A percentile compares a stretch with the other conserved stretches of the same genome.
Conservation (phyloP, 2,888 invertebrate genomes). For the Branchellion lobata region DNA sequence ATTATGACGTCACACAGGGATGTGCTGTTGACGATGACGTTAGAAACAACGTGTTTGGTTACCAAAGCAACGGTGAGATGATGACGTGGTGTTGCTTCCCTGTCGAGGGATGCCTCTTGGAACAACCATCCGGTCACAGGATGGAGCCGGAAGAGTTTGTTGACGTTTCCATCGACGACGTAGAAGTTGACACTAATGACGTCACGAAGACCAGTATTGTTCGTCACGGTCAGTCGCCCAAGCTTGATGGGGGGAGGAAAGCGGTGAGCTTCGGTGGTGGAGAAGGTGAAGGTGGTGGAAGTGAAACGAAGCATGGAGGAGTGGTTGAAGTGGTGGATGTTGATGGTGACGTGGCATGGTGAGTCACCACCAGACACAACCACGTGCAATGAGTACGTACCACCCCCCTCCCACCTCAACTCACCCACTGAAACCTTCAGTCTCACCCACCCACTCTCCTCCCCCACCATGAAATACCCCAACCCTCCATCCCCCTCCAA, state of each 20-base stretch:
- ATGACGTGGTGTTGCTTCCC: slow-evolving; percentile 76
- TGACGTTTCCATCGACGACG: slow-evolving; percentile 58
- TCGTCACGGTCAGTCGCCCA: slow-evolving; percentile 5
- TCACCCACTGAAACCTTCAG: too few species aligned
- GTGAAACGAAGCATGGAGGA: slow-evolving; percentile 5
- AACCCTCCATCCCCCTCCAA: too few species aligned
- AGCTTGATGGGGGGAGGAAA: neutral
- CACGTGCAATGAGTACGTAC: too few species aligned
- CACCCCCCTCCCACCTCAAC: too few species aligned
- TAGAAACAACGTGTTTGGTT: slow-evolving; percentile 54
- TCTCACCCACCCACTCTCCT: neutral
- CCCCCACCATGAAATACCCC: neutral
- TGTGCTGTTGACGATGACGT: slow-evolving; percentile 53
- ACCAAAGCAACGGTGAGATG: slow-evolving; percentile 75
- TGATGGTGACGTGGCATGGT: neutral
- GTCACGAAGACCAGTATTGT: neutral
- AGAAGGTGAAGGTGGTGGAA: neutral
- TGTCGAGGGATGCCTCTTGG: slow-evolving; percentile 76
- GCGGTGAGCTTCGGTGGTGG: neutral
- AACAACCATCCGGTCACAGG: slow-evolving; percentile 72
- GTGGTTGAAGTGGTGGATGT: neutral
- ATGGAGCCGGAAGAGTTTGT: slow-evolving; percentile 48
- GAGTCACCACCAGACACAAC: too few species aligned
- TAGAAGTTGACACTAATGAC: neutral
- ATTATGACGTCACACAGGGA: slow-evolving; percentile 71